Evolutionary conservation across 2,888 invertebrate genomes (phyloP).

Genomic region (Tuberolachnus salignus): DNA sequence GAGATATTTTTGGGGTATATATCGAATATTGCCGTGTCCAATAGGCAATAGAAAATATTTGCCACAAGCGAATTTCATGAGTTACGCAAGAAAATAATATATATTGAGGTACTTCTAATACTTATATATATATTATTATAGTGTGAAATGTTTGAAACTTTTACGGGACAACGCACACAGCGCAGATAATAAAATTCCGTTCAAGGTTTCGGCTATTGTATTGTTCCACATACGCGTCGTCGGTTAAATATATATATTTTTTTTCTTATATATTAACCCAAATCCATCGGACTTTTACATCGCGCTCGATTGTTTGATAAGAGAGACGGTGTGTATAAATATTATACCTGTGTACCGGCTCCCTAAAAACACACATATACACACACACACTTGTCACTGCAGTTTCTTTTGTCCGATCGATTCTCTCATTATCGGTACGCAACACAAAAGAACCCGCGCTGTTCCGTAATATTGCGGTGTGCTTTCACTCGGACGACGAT

Average conservation of each 20-base stretch:
- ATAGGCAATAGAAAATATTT: too few species aligned
- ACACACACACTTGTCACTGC: background rate
- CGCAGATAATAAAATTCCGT: slow-evolving; percentile 4
- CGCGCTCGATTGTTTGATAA: slow-evolving; percentile 47
- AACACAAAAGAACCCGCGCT: slow-evolving; percentile 43
- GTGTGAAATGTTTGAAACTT: slow-evolving; percentile 4
- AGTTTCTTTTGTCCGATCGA: slow-evolving; percentile 31
- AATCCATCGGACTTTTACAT: slow-evolving; percentile 45
- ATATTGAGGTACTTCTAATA: too few species aligned
- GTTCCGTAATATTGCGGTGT: slow-evolving; percentile 19
- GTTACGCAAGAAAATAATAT: slow-evolving; percentile 20
- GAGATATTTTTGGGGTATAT: too few species aligned
- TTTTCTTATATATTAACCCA: slow-evolving; percentile 33
- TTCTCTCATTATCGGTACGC: slow-evolving; percentile 25
- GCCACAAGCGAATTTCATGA: background rate
- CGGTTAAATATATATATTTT: slow-evolving; percentile 11
- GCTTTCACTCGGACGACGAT: slow-evolving; percentile 37
- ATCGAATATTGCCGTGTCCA: too few species aligned
- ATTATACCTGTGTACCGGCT: background rate
- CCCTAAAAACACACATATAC: slow-evolving; percentile 7
- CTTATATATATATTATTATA: too few species aligned
- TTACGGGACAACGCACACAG: background rate
- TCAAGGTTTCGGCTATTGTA: slow-evolving; percentile 27
- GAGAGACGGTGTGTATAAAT: background rate
- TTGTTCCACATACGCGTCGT: slow-evolving; percentile 22